phyloP scores from a whole-genome alignment of 2,888 invertebrate genomes.

The Archips xylosteana region DNA sequence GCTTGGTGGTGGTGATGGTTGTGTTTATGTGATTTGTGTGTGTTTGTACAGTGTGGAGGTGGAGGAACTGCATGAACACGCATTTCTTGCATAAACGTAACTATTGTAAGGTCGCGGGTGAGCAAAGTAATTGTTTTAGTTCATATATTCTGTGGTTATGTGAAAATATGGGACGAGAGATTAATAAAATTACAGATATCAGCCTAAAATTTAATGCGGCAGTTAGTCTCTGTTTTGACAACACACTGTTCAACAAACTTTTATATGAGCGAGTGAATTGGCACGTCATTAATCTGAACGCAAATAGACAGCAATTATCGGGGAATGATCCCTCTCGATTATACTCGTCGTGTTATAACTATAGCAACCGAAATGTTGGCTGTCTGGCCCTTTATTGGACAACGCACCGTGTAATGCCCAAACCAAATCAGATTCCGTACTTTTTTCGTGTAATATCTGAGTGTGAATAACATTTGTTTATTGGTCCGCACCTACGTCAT shows the following conservation, averaged over 20 bases:
- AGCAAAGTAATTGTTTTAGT: too few species aligned
- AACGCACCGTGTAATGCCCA: neutral
- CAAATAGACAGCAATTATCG: slow-evolving; percentile 8
- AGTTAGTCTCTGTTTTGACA: neutral
- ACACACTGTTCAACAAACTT: slow-evolving; percentile 3
- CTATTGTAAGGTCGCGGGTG: too few species aligned
- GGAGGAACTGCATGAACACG: too few species aligned
- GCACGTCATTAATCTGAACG: slow-evolving; percentile 12
- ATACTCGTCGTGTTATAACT: slow-evolving; percentile 11
- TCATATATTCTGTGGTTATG: too few species aligned
- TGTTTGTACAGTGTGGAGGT: too few species aligned
- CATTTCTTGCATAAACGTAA: too few species aligned
- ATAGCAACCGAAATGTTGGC: neutral
- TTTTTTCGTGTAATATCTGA: neutral
- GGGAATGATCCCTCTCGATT: slow-evolving; percentile 16
- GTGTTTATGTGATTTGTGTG: too few species aligned
- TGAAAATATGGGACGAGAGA: too few species aligned
- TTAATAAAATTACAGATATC: too few species aligned
- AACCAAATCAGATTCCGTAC: neutral
- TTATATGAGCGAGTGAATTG: slow-evolving; percentile 1
- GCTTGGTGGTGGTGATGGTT: too few species aligned
- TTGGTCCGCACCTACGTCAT: neutral
- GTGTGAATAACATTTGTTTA: neutral
- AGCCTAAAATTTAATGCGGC: neutral
- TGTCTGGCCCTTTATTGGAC: slow-evolving; percentile 3